Base-by-base conservation (phyloP, 2,113 vertebrate genomes). In the Todiramphus saurophagus region DNA sequence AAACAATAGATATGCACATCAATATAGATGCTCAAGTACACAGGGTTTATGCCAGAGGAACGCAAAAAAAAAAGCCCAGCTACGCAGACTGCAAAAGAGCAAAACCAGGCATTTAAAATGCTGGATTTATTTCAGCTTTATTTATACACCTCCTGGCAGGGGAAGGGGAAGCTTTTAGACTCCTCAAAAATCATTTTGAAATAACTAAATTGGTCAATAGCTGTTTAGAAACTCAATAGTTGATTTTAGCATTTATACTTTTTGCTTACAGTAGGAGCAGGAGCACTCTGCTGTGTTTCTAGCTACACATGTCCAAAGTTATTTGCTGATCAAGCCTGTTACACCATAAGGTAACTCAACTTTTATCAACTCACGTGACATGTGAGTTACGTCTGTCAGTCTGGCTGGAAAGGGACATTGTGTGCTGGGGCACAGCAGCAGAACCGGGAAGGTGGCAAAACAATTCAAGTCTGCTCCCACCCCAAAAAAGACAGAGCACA, bases 1-100 rank as follows among this genome's bases (percentile, higher is more conserved):
- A 90, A 95, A 96, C 90, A 96, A 93, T 7, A 94, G 93, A 91
- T 83, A 9, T 1, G 24, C 33, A 51, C 87, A 62, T 94, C 86
- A 39, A 96, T 88, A 74, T 0, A 48, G 78, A 89, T 66, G 82
- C 59, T 91, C 2, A 23, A 90, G 83, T 9, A 73, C 51, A 19
- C 3, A 4, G 85, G 68, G 56, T 16, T 43, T 41, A 31, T 7
- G 72, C 51, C 46, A 60, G 53, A n/a, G 28, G 75, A 39, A 72
- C 50, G 33, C 73, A 76, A 21, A 46, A 46, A 68, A 39, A 46
- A 41, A 21, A 59, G 20, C 10, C 41, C 17, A 35, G 56, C 64
- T 48, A 5, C 2, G 9, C 31, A 46, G 25, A 13, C 0, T 20
- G 56, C 18, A 27, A 13, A 75, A 67, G n/a, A 41, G 43, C 48